Base-by-base conservation (phyloP, 1,140 invertebrate genomes). In the Subanguina moxae region DNA sequence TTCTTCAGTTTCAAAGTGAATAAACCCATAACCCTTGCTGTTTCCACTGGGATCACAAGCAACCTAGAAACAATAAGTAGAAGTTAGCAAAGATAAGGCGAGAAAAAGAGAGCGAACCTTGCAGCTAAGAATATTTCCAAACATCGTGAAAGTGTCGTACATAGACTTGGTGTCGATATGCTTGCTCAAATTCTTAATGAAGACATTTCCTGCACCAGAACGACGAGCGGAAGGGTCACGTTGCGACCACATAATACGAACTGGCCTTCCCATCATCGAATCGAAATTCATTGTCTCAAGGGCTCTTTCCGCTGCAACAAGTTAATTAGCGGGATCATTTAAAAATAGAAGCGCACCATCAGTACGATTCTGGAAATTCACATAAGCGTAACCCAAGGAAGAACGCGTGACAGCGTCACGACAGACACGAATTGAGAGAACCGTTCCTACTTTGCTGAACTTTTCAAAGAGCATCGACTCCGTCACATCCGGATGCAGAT, bases 201-300 rank as follows among this genome's bases (percentile, higher is more conserved):
- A 98, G 64, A 99, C 93, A 86, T 99, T 99, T 61, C 95, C 95
- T 73, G 97, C 91, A 43, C 94, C 95, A 69, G 94, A 97, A 84
- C 94, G 94, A 72, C 95, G 88, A 38, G 97, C 87, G 7, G 94
- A 96, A 43, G 96, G 95, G 87, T 99, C 96, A 82, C 95, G 88
- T 85, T 98, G 76, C 64, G 93, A 97, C 95, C 96, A 98, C 96
- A 98, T 99, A 78, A 99, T 98, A 83, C 95, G 89, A 84, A 97
- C 97, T 68, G 95, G 94, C 78, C 91, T 88, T 68, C 92, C 92
- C 83, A 95, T 94, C 73, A 98, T 89, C 78, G 91, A 88, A 84
- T 98, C 95, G 86, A 98, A 99, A 84, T 98, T 99, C 94, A 98
- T 97, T 1, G 93, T 95, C 84, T 98, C 94, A 74, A 98, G 85